Evolutionary conservation across 2,797 vertebrate genomes (phyloP).

Genomic region (Hippopotamyrus pictus): DNA sequence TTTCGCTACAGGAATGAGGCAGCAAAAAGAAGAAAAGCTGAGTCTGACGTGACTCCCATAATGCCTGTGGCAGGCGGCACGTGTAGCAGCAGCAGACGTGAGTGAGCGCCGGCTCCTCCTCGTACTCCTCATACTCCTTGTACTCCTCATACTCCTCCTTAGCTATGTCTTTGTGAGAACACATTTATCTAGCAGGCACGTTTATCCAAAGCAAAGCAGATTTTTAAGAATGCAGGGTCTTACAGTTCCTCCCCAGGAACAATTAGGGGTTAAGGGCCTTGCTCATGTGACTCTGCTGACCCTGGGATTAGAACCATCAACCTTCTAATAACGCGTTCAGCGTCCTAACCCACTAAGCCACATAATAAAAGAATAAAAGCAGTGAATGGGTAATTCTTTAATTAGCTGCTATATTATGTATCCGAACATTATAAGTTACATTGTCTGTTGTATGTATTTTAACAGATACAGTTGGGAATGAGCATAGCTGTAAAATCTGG

Average conservation of each 20-base stretch:
- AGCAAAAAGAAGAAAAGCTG: background rate
- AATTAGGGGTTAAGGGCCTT: background rate
- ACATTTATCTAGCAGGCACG: background rate
- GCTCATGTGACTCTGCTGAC: background rate
- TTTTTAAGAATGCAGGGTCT: background rate
- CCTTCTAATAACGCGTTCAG: too few species aligned
- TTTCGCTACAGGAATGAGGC: background rate
- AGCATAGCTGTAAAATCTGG: background rate
- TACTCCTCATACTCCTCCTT: background rate
- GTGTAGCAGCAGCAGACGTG: background rate
- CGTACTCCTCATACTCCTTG: too few species aligned
- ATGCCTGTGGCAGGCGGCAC: background rate
- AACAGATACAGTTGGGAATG: background rate
- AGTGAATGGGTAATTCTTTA: too few species aligned
- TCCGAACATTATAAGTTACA: too few species aligned
- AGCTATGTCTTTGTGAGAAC: too few species aligned
- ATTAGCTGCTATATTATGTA: too few species aligned
- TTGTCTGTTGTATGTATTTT: too few species aligned
- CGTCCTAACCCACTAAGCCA: too few species aligned
- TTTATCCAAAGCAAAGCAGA: background rate
- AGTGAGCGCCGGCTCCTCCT: background rate
- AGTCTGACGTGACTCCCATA: background rate
- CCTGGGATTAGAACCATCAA: too few species aligned
- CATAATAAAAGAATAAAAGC: too few species aligned
- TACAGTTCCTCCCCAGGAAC: background rate